A percentile compares a stretch with the other conserved stretches of the same genome.
These are phyloP conservation scores for Liparis tanakae DNA, from an alignment of 2,797 vertebrate genomes.

Conservation along the genomic window DNA sequence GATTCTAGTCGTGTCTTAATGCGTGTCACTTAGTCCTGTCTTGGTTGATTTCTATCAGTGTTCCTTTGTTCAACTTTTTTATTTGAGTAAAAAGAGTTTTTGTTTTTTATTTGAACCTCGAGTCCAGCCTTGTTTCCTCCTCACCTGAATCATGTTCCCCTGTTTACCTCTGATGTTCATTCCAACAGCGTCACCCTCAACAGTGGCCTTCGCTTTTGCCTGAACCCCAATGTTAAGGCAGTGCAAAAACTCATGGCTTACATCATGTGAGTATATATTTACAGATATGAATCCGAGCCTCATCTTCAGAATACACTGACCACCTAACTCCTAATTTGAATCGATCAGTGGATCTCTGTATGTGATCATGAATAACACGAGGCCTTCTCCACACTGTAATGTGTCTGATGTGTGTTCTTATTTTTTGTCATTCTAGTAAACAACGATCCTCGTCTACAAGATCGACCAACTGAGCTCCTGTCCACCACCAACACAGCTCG, in stretches of 20 bases:
- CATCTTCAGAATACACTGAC: not conserved
- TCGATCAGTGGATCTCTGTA: not conserved
- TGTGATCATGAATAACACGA: not conserved
- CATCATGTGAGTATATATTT: slow-evolving; percentile 64
- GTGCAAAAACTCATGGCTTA: slow-evolving; percentile 18
- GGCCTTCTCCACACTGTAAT: not conserved
- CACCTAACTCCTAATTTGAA: not conserved
- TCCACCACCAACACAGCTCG: not conserved
- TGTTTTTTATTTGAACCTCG: no score
- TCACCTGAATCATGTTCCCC: not conserved
- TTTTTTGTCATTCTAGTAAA: slow-evolving; percentile 15
- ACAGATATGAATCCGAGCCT: not conserved
- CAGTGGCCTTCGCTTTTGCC: slow-evolving; percentile 54
- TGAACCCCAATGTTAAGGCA: slow-evolving; percentile 41
- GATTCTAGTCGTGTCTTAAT: no score
- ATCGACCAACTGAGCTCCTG: not conserved
- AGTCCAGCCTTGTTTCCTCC: no score
- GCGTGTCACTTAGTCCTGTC: no score
- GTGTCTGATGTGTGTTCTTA: slow-evolving; percentile 20
- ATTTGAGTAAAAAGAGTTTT: no score
- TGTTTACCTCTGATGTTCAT: slow-evolving; percentile 6
- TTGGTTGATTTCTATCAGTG: no score
- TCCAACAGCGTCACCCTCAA: slow-evolving; percentile 62
- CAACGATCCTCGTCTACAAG: not conserved
- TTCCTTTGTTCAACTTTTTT: no score